These are phyloP conservation scores for Ceyx cyanopectus DNA, from an alignment of 2,113 vertebrate species.

Conservation along the genomic window DNA sequence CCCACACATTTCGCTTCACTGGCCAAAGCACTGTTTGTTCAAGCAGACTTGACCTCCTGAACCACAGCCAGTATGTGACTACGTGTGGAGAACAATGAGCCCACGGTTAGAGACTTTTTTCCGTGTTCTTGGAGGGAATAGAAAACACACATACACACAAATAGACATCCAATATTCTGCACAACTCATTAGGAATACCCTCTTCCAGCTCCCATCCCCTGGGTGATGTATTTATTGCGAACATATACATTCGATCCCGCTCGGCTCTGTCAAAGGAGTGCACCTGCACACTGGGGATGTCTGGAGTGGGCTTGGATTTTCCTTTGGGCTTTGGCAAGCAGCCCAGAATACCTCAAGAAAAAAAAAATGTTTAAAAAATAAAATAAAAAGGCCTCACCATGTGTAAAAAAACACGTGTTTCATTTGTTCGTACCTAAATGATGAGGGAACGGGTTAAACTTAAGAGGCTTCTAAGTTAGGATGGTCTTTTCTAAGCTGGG, in stretches of 20 bases:
- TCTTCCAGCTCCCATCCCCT: slow-evolving; percentile 41
- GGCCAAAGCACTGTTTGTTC: slow-evolving; percentile 38
- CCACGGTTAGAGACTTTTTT: slow-evolving; percentile 22
- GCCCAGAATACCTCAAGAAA: slow-evolving; percentile 37
- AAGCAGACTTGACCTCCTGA: slow-evolving; percentile 30
- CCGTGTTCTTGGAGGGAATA: slow-evolving; percentile 56
- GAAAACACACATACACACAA: slow-evolving; percentile 10
- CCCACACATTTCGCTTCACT: not conserved
- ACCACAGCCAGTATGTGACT: slow-evolving; percentile 19
- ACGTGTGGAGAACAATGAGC: slow-evolving; percentile 11
- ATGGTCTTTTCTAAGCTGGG: not conserved
- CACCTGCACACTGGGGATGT: slow-evolving; percentile 65
- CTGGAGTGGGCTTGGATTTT: slow-evolving; percentile 60
- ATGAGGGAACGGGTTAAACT: not conserved
- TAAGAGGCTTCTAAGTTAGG: not conserved
- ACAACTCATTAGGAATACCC: slow-evolving; percentile 56
- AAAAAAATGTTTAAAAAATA: not conserved
- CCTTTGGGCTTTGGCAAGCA: slow-evolving; percentile 64
- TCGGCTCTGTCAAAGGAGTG: not conserved
- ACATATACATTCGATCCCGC: not conserved
- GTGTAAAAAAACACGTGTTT: slow-evolving; percentile 39
- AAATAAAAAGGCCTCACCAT: not conserved
- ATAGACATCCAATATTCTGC: slow-evolving; percentile 34
- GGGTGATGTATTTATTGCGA: slow-evolving; percentile 41
- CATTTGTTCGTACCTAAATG: not conserved